Evolutionary conservation across 2,113 vertebrate species (phyloP).

Genomic region (Prunella himalayana): DNA sequence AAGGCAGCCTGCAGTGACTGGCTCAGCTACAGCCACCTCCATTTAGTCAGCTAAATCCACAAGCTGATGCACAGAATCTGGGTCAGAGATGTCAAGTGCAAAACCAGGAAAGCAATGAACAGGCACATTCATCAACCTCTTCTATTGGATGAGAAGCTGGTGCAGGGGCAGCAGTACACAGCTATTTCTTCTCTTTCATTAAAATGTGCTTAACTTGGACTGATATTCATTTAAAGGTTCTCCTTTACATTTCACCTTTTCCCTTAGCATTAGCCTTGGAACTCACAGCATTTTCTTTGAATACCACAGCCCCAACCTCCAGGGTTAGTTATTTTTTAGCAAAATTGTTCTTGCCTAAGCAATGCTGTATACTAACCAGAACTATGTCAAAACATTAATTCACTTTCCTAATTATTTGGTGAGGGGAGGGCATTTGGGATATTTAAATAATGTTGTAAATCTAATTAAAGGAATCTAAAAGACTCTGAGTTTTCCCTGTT

Average conservation of each 20-base stretch:
- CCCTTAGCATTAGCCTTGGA: neutral
- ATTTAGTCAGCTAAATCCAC: neutral
- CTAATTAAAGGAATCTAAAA: neutral
- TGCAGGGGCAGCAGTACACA: neutral
- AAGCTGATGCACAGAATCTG: neutral
- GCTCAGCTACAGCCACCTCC: neutral
- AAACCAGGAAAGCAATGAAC: neutral
- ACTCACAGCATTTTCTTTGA: neutral
- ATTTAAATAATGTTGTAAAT: neutral
- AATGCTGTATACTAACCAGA: neutral
- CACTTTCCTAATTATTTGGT: neutral
- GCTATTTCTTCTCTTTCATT: neutral
- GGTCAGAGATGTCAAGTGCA: neutral
- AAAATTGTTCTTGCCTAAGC: neutral
- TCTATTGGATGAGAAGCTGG: neutral
- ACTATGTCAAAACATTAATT: neutral
- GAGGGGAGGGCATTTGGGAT: neutral
- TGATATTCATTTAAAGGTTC: neutral
- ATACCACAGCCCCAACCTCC: neutral
- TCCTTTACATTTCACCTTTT: neutral
- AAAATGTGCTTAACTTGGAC: neutral
- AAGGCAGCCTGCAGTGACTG: neutral
- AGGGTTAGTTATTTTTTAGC: neutral
- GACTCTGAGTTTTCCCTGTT: neutral
- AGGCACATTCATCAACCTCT: neutral